phyloP scores from a whole-genome alignment of 2,113 vertebrate genomes.

The Drymodes brunneopygia region DNA sequence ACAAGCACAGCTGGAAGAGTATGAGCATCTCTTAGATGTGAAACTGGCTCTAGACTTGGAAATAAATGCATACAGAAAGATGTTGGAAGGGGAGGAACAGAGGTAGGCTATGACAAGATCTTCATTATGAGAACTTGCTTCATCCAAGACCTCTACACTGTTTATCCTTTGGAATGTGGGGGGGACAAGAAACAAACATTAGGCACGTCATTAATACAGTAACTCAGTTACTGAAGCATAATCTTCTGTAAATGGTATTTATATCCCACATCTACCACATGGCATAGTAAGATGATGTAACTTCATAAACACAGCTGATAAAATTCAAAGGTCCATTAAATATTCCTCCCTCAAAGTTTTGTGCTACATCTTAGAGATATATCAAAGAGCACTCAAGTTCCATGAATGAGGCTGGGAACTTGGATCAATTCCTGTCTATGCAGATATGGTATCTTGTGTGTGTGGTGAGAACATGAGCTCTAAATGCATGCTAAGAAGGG shows the following conservation, averaged over 20 bases:
- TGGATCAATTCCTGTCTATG: neutral
- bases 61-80: slow-evolving; percentile 83
- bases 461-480: neutral
- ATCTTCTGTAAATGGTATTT: neutral
- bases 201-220: neutral
- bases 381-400: neutral
- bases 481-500: neutral
- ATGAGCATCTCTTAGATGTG: slow-evolving; percentile 79
- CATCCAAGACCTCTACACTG: neutral
- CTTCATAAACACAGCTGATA: neutral
- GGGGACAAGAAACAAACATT: neutral
- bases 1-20: slow-evolving; percentile 79
- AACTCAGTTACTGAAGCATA: neutral
- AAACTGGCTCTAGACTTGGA: slow-evolving; percentile 87
- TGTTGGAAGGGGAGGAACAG: slow-evolving; percentile 87
- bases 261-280: neutral
- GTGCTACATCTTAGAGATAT: neutral
- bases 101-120: slow-evolving; percentile 63
- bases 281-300: neutral
- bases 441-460: neutral
- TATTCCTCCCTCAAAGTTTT: neutral
- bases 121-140: neutral
- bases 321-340: neutral
- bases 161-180: neutral
- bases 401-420: neutral